Base-by-base conservation (phyloP, 2,888 invertebrate genomes). In the Dryocosmus kuriphilus region DNA sequence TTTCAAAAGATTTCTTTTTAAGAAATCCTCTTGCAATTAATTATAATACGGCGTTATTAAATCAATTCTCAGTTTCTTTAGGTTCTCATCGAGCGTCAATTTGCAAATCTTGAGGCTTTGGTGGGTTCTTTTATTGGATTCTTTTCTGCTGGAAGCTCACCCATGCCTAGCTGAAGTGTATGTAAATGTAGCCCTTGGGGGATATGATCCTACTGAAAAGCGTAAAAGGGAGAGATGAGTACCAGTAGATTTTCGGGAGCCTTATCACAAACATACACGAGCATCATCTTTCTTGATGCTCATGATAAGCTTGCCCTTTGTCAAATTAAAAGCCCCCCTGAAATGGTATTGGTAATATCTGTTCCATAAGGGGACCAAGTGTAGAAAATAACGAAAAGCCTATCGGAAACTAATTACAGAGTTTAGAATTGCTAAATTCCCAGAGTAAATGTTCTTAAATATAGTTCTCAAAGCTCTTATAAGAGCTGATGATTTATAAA, bases 121-220 rank as follows among this genome's bases (percentile, higher is more conserved):
- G 85, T 82, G 78, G 82, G 80, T 81, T 81, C 84, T 88, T 85
- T 88, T 89, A 89, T 88, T 88, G 87, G 87, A 89, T 89, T 88
- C 86, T 88, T 88, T 87, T 82, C 78, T 79, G 84, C 22, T 55
- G 80, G 65, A 76, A 80, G 77, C 81, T 78, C 76, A 76, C 81
- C 75, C 77, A 76, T n/a, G 73, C 75, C 74, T 80, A 82, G 81
- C 77, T 80, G 79, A 81, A 77, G 85, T 87, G 79, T 88, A 89
- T 89, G 88, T 87, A 89, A 89, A 89, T 89, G 86, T 86, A 83
- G 74, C 84, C 81, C 81, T 82, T 77, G 83, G 85, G 87, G 86
- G 81, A 85, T 83, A 84, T 88, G 88, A 89, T 88, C 88, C 88
- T 82, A 78, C 74, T 85, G 85, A 85, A 86, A 79, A 82, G 78